phyloP scores from a whole-genome alignment of 2,797 vertebrate genomes.

The Peromyscus nudipes region DNA sequence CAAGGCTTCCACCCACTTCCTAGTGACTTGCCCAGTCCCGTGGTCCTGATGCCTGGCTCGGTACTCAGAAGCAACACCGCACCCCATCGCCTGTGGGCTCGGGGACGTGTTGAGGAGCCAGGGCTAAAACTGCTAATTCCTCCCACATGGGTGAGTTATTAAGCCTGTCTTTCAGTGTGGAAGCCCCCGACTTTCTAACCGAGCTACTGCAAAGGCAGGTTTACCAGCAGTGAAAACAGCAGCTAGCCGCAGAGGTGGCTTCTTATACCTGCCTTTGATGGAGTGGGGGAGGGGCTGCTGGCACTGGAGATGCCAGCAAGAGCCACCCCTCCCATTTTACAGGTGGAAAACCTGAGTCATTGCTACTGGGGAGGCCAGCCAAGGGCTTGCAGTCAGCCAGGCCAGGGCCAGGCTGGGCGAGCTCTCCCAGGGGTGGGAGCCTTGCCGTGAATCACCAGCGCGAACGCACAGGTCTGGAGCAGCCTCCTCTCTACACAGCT shows the following conservation, averaged over 20 bases:
- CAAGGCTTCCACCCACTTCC: neutral
- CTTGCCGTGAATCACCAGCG: neutral
- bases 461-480: neutral
- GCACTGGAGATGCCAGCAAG: neutral
- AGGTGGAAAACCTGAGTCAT: conserved; percentile 83
- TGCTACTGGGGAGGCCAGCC: conserved; percentile 23
- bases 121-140: conserved; percentile 83
- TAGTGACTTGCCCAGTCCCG: neutral
- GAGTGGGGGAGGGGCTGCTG: neutral
- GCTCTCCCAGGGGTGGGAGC: neutral
- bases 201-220: conserved; percentile 79
- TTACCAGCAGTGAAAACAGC: conserved; percentile 70
- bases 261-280: conserved; percentile 61
- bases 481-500: neutral
- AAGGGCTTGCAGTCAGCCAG: conserved; percentile 36
- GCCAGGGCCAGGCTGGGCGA: neutral
- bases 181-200: conserved; percentile 81
- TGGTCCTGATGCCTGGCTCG: neutral
- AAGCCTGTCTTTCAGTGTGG: conserved; percentile 81
- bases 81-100: conserved; percentile 69
- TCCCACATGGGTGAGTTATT: conserved; percentile 82
- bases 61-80: conserved; percentile 51
- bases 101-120: conserved; percentile 70
- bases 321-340: conserved; percentile 59
- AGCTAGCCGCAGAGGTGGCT: neutral